Conservation (phyloP, 2,888 invertebrate species). For the Yponomeuta cagnagella region DNA sequence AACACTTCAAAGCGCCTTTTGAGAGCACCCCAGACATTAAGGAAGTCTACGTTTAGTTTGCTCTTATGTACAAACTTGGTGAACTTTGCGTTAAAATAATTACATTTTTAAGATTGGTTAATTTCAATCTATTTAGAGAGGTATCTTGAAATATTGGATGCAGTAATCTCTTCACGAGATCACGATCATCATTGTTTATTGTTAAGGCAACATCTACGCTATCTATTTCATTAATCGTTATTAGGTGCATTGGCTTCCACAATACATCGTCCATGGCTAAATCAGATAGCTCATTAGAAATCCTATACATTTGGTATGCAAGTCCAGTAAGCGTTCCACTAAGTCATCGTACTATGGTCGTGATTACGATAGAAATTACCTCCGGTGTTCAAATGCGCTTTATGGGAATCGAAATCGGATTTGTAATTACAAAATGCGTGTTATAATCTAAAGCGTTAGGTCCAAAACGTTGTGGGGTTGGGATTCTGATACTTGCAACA, state of each 20-base stretch:
- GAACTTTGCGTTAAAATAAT: not conserved
- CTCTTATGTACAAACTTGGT: slow-evolving; percentile 25
- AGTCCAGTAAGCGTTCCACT: slow-evolving; percentile 8
- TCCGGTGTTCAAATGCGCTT: not conserved
- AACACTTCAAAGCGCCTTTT: slow-evolving; percentile 34
- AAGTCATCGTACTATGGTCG: slow-evolving; percentile 12
- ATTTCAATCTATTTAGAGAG: slow-evolving; percentile 1
- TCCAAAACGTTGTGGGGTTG: not conserved
- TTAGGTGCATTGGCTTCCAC: slow-evolving; percentile 16
- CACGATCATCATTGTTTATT: slow-evolving; percentile 6
- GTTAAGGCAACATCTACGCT: not conserved
- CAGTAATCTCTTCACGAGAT: slow-evolving; percentile 4
- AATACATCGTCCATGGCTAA: slow-evolving; percentile 16
- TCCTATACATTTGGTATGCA: slow-evolving; percentile 12
- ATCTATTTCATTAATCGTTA: slow-evolving; percentile 15
- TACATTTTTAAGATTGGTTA: not conserved
- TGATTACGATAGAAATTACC: slow-evolving; percentile 12
- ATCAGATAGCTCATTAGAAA: slow-evolving; percentile 20
- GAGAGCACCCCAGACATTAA: slow-evolving; percentile 30
- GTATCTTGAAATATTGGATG: not conserved
- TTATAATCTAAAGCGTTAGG: not conserved
- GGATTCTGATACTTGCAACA: not conserved
- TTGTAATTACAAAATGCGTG: slow-evolving; percentile 2
- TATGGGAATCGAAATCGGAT: not conserved
- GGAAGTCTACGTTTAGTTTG: slow-evolving; percentile 31